A percentile compares a stretch with the other conserved stretches of the same genome.
phyloP scores from a whole-genome alignment of 2,888 invertebrate species.

The Meiosimyza platycephala region DNA sequence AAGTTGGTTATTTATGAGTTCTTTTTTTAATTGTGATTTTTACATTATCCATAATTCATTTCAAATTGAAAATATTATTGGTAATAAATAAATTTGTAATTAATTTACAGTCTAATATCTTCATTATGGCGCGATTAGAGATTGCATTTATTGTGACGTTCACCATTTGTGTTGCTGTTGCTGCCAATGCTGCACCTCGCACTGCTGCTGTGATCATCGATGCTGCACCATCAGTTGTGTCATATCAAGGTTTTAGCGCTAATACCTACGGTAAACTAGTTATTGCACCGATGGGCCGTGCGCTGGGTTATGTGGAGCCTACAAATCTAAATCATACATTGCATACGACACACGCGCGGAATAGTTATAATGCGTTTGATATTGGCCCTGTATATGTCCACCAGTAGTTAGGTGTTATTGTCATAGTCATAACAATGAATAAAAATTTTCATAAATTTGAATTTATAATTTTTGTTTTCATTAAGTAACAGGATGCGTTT shows the following conservation, averaged over 20 bases:
- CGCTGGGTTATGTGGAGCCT: conserved; percentile 60
- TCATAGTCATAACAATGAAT: no score
- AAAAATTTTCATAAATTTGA: no score
- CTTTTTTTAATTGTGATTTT: not conserved
- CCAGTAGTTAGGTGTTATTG: conserved; percentile 23
- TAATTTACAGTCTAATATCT: conserved; percentile 1
- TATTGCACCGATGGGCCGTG: conserved; percentile 61
- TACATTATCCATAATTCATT: not conserved
- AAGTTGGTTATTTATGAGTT: not conserved
- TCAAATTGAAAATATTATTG: not conserved
- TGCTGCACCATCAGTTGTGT: conserved; percentile 44
- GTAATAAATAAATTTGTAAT: not conserved
- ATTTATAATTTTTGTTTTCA: no score
- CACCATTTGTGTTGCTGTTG: not conserved
- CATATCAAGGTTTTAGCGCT: conserved; percentile 61
- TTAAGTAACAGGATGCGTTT: no score
- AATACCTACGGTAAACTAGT: conserved; percentile 58
- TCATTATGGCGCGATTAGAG: conserved; percentile 1
- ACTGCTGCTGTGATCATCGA: conserved; percentile 51
- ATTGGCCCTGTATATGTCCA: conserved; percentile 57
- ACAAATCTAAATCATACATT: conserved; percentile 59
- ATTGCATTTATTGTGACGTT: no score
- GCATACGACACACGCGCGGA: conserved; percentile 48
- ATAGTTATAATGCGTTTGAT: conserved; percentile 47
- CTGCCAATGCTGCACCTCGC: conserved; percentile 26